These are phyloP conservation scores for Bombycilla garrulus DNA, from an alignment of 2,113 vertebrate genomes.

Conservation along the genomic window DNA sequence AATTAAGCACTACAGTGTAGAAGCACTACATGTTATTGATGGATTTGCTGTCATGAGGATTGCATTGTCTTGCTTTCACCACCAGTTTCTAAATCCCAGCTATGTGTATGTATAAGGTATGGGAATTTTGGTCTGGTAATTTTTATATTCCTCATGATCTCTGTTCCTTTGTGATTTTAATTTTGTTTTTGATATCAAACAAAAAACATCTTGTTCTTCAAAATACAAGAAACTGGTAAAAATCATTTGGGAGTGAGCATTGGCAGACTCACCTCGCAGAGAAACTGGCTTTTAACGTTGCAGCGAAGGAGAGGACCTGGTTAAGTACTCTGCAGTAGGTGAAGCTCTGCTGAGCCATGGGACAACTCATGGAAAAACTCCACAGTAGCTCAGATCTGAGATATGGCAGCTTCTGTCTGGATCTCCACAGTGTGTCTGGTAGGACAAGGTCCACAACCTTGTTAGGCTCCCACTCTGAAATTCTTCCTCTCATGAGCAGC, in stretches of 20 bases:
- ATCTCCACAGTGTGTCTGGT: not conserved
- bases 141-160: not conserved
- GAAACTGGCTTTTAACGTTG: not conserved
- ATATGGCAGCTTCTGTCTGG: not conserved
- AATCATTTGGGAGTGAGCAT: not conserved
- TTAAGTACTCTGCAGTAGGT: not conserved
- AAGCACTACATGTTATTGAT: not conserved
- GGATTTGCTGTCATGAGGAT: not conserved
- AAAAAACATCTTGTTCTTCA: not conserved
- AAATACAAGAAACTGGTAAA: not conserved
- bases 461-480: not conserved
- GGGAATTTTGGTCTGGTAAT: not conserved
- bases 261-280: not conserved
- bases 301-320: not conserved
- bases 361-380: not conserved
- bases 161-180: not conserved
- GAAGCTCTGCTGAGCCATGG: accelerated
- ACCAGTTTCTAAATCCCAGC: not conserved
- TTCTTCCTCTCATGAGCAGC: not conserved
- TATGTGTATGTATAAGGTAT: not conserved
- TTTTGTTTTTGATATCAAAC: not conserved
- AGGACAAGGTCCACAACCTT: not conserved
- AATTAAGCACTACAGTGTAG: not conserved
- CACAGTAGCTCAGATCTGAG: not conserved
- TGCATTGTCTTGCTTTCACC: not conserved